A percentile compares a stretch with the other conserved stretches of the same genome.
These are phyloP conservation scores for Clitarchus hookeri DNA, from an alignment of 2,888 invertebrate species.

Conservation along the genomic window DNA sequence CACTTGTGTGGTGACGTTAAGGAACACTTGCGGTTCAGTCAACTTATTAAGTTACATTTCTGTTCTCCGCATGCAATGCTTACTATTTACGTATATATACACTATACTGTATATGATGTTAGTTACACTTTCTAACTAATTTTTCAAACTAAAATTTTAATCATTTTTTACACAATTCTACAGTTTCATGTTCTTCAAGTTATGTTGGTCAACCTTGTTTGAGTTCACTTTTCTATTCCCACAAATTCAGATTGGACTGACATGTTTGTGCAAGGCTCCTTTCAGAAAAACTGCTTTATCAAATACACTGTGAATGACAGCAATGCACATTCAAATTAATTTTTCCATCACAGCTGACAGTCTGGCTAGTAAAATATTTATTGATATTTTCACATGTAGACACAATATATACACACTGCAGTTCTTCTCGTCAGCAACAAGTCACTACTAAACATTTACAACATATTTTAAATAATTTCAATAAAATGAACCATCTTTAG, in stretches of 20 bases:
- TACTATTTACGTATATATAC: neutral
- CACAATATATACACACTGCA: conserved; percentile 8
- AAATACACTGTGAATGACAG: neutral
- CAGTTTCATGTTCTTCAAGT: neutral
- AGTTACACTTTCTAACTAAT: conserved; percentile 14
- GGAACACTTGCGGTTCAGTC: conserved; percentile 14
- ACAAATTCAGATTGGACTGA: neutral
- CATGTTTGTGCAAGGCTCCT: neutral
- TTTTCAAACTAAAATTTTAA: conserved; percentile 1
- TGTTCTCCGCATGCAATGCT: conserved; percentile 14
- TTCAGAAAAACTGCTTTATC: neutral
- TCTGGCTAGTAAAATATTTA: conserved; percentile 8
- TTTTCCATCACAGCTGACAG: conserved; percentile 3
- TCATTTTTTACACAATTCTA: neutral
- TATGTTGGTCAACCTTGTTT: neutral
- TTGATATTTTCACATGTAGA: conserved; percentile 14
- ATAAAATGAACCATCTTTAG: conserved; percentile 9
- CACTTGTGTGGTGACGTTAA: conserved; percentile 2
- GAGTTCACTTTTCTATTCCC: neutral
- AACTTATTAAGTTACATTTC: conserved; percentile 14
- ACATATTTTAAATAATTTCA: conserved; percentile 8
- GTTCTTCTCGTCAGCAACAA: conserved; percentile 1
- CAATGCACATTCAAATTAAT: neutral
- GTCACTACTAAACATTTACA: conserved; percentile 14
- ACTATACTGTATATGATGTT: conserved; percentile 14